Base-by-base conservation (phyloP, 2,888 invertebrate species). In the Pollenia angustigena region DNA sequence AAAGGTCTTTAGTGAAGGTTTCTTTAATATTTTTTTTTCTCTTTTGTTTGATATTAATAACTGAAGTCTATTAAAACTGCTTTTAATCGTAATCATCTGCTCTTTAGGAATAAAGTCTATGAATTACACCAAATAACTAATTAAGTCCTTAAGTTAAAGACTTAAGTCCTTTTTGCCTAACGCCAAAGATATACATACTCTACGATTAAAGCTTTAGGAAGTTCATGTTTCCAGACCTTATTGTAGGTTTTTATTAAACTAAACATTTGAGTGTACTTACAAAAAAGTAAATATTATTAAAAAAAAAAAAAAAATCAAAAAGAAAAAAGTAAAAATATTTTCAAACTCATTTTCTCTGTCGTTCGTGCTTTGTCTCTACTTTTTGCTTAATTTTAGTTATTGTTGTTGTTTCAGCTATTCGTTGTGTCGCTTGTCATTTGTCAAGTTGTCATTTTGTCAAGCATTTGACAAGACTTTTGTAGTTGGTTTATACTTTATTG, bases 381-480 rank as follows among this genome's bases (percentile, higher is more conserved):
- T 74, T 78, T 58, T 58, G 40, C 60, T 69, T 42, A 60, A 60
- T 10, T 40, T 71, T 42, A 56, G 18, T 66, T 74, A 14, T 48
- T 74, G 42, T 56, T 72, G 54, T 62, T 81, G 40, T 54, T 46
- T 44, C 42, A 48, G 54, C 66, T 84, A 58, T 76, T 66, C 52
- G 58, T 78, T 75, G 62, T 81, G 82, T 82, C 74, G 82, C 85
- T 69, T 86, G 75, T 86, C 83, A 86, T 83, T 86, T 86, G 86
- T 86, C 86, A 86, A 72, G 80, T 83, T 86, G 86, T 85, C 85
- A 85, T 64, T 81, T 81, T 85, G 85, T 86, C 86, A 86, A 80
- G 83, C 40, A 80, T 76, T 76, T 86, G 86, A 86, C 83, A 86
- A 83, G 85, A 86, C 83, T 82, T 83, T 83, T 86, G 79, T 80